Conservation (phyloP, 1,140 invertebrate species). For the Neodiprion lecontei region DNA sequence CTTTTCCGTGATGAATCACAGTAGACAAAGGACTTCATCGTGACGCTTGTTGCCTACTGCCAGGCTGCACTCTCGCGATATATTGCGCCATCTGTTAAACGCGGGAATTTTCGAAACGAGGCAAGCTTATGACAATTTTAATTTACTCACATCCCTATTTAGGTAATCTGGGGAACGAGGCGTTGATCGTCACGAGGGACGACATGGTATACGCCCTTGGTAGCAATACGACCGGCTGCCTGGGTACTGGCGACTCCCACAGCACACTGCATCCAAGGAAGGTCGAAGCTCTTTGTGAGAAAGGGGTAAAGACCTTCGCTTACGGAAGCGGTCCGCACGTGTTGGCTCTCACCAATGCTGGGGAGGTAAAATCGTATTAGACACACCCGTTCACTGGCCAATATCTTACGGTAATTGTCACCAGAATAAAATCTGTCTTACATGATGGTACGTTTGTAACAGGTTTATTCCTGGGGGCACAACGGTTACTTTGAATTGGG, state of each 20-base stretch:
- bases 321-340: constrained; percentile 75
- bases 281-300: constrained; percentile 67
- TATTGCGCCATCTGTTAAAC: not conserved
- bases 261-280: constrained; percentile 67
- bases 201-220: constrained; percentile 71
- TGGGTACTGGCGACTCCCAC: constrained; percentile 67
- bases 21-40: not conserved
- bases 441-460: no score
- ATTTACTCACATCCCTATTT: constrained; percentile 15
- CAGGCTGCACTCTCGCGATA: no score
- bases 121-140: not conserved
- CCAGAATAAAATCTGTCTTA: not conserved
- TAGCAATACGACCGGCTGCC: constrained; percentile 67
- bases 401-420: not conserved
- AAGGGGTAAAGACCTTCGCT: constrained; percentile 68
- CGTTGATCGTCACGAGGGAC: constrained; percentile 68
- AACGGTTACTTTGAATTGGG: constrained; percentile 72
- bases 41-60: not conserved
- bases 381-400: not conserved
- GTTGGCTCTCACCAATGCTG: constrained; percentile 66
- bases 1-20: not conserved
- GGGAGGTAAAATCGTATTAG: constrained; percentile 54
- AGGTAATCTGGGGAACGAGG: constrained; percentile 70
- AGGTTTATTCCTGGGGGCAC: constrained; percentile 72
- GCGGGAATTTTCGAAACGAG: not conserved